Evolutionary conservation across 2,113 vertebrate species (phyloP), one percentile per base, ranked within the genome.

Genomic region (Zosterops lateralis): DNA sequence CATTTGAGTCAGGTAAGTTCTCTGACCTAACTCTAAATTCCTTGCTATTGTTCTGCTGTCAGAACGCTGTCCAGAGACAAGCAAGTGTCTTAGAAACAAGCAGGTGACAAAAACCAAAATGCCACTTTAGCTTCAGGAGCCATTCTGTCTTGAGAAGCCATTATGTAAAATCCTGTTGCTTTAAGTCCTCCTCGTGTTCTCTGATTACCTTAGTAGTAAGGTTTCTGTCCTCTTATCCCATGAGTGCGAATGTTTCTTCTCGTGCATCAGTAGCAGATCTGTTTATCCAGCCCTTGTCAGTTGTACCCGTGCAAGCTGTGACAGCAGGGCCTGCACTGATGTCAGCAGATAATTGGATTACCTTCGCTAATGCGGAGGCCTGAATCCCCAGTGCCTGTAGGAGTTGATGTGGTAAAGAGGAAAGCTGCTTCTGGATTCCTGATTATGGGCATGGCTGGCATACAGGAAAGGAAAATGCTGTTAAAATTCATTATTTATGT

Each of bases 1-100:
- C 98, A 5, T 99, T 99, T 99, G 98, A 99, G 97, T 99, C 99
- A 96, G 99, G 99, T 99, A 98, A 98, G 98, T 98, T 82, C 32
- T 93, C 60, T 74, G 65, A 64, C 44, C n/a, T 70, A 91, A 82
- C 60, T 68, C 34, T 48, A 47, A 65, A 65, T 88, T 86, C 25
- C 24, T 91, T 83, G 50, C 21, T 84, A 9, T 66, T 34, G 11
- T 67, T 93, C 48, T 84, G n/a, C 80, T 85, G 10, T 0, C 1
- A 73, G 45, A 89, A 70, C 21, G 19, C 38, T 61, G n/a, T 65
- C 40, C 22, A 76, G 34, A 91, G 34, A 79, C 42, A 62, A 61
- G 32, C 45, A 42, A 25, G 31, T 10, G 12, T 53, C 32, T 95
- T 40, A 70, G 64, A 95, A 89, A 51, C 21, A 60, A 77, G 50